phyloP scores from a whole-genome alignment of 2,797 vertebrate species.

The Rhinella marina region DNA sequence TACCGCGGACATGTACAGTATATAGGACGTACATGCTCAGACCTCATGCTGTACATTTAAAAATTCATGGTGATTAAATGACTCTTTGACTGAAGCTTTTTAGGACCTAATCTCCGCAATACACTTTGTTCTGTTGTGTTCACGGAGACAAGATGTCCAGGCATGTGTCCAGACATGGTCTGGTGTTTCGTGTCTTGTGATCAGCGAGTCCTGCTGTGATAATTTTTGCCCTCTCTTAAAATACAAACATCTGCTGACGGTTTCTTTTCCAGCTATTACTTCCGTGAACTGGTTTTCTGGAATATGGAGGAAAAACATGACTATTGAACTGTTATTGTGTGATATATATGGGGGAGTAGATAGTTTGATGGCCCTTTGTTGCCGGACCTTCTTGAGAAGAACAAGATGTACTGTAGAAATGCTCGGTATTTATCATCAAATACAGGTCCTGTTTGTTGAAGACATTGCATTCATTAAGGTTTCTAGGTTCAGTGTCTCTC shows the following conservation, averaged over 20 bases:
- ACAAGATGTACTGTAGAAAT: too few species aligned
- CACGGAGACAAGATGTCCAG: conserved; percentile 35
- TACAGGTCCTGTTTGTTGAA: too few species aligned
- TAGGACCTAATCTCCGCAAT: conserved; percentile 41
- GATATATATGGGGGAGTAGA: too few species aligned
- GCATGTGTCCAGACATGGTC: conserved; percentile 42
- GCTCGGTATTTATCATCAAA: too few species aligned
- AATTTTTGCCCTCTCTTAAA: neutral
- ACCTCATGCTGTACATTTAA: neutral
- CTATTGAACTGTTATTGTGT: neutral
- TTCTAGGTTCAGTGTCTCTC: too few species aligned
- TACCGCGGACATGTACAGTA: neutral
- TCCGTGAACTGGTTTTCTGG: neutral
- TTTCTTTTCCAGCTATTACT: neutral
- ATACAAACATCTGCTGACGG: neutral
- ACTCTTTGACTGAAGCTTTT: conserved; percentile 21
- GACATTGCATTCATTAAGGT: too few species aligned
- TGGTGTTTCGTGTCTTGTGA: conserved; percentile 44
- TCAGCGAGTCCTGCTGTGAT: conserved; percentile 28
- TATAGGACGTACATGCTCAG: neutral
- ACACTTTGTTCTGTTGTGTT: conserved; percentile 43
- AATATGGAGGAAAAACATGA: too few species aligned
- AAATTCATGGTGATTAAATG: neutral
- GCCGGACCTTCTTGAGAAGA: too few species aligned
- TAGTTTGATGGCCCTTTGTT: too few species aligned